Evolutionary conservation across 2,113 vertebrate genomes (phyloP).

Genomic region (Seriola aureovittata): DNA sequence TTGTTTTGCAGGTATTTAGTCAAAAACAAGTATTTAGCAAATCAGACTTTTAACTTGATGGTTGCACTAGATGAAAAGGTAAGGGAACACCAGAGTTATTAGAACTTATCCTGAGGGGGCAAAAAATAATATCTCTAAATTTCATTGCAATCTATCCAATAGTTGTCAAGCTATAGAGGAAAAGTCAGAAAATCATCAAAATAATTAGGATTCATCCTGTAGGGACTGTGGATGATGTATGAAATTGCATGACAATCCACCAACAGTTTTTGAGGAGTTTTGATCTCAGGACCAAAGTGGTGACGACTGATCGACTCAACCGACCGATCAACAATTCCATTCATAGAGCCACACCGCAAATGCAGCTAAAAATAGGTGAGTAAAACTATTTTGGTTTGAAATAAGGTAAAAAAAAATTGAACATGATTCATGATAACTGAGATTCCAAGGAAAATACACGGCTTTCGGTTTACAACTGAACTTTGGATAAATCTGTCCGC

Average conservation of each 20-base stretch:
- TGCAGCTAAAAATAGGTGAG: not conserved
- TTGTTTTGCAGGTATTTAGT: not conserved
- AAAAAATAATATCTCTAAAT: too few relatives aligned
- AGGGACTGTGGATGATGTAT: not conserved
- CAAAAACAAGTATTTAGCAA: not conserved
- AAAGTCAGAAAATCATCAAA: not conserved
- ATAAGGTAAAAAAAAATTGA: too few relatives aligned
- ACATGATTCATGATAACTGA: not conserved
- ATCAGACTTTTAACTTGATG: not conserved
- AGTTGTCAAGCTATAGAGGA: not conserved
- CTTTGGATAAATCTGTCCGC: not conserved
- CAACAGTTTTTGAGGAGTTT: not conserved
- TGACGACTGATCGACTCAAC: too few relatives aligned
- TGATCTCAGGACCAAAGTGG: not conserved
- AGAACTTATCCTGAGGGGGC: too few relatives aligned
- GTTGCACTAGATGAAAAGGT: not conserved
- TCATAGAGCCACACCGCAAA: not conserved
- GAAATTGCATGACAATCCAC: not conserved
- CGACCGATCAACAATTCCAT: not conserved
- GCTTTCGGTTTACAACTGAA: not conserved
- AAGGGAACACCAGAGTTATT: too few relatives aligned
- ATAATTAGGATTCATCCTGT: not conserved
- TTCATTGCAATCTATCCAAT: not conserved
- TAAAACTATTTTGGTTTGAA: not conserved
- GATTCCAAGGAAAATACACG: not conserved